A percentile compares a stretch with the other conserved stretches of the same genome.
phyloP scores from a whole-genome alignment of 2,113 vertebrate genomes.

The Trochalopteron elliotii region DNA sequence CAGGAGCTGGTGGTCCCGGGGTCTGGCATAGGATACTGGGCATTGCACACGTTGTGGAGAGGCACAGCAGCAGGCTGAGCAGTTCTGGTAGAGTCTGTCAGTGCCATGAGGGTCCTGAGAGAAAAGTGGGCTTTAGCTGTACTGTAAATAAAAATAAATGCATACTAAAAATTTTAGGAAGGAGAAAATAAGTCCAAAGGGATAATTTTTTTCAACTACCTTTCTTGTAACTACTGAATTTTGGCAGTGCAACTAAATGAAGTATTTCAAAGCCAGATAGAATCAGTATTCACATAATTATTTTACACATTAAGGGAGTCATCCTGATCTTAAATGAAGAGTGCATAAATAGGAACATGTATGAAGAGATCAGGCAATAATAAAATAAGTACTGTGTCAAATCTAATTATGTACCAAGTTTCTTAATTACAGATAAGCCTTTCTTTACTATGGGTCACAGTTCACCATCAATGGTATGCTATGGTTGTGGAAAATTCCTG shows the following conservation, averaged over 20 bases:
- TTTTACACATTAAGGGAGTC: neutral
- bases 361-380: neutral
- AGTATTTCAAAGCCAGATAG: neutral
- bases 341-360: neutral
- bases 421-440: neutral
- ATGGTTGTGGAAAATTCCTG: neutral
- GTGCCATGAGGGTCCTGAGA: neutral
- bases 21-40: neutral
- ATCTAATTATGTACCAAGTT: neutral
- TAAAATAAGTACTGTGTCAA: neutral
- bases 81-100: neutral
- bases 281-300: neutral
- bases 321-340: neutral
- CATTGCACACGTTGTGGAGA: neutral
- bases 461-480: neutral
- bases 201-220: neutral
- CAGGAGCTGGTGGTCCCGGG: neutral
- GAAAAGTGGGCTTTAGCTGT: neutral
- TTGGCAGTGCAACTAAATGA: neutral
- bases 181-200: rapidly evolving
- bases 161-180: neutral
- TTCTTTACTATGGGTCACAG: neutral
- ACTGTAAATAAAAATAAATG: neutral
- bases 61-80: neutral
- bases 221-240: neutral